Evolutionary conservation across 2,888 invertebrate species (phyloP).

Genomic region (Lysandra coridon): DNA sequence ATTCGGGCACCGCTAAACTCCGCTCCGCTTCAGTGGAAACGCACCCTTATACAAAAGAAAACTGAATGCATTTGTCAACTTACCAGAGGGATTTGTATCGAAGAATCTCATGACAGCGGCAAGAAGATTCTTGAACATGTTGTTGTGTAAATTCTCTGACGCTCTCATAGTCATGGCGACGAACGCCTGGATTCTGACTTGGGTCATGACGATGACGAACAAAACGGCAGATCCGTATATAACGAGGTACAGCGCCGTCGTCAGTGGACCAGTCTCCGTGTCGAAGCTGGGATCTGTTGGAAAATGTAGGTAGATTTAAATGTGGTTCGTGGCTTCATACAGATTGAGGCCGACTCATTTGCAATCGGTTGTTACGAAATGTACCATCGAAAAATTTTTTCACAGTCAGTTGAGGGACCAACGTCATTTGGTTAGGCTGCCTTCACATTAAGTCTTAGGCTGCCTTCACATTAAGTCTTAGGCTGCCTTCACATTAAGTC

Average conservation of each 20-base stretch:
- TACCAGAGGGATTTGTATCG: constrained; percentile 88
- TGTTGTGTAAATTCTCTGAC: constrained; percentile 85
- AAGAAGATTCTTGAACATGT: constrained; percentile 86
- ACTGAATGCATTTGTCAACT: constrained; percentile 44
- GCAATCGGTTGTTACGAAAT: too few species aligned
- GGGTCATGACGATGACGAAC: constrained; percentile 69
- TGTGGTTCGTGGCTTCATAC: too few species aligned
- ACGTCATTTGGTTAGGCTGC: too few species aligned
- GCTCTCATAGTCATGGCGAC: constrained; percentile 83
- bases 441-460: too few species aligned
- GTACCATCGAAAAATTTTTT: too few species aligned
- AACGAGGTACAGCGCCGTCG: constrained; percentile 60
- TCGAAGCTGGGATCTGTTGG: constrained; percentile 55
- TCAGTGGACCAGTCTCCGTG: constrained; percentile 57
- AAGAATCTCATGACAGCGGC: constrained; percentile 87
- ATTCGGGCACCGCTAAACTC: too few species aligned
- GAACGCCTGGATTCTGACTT: constrained; percentile 80
- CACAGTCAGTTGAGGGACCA: too few species aligned
- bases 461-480: too few species aligned
- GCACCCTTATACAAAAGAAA: too few species aligned
- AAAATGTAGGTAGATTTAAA: neutral
- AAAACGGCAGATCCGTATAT: constrained; percentile 61
- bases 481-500: too few species aligned
- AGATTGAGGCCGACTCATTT: too few species aligned
- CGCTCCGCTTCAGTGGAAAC: too few species aligned